Evolutionary conservation across 2,888 invertebrate species (phyloP).

Genomic region (Perithous albicinctus): DNA sequence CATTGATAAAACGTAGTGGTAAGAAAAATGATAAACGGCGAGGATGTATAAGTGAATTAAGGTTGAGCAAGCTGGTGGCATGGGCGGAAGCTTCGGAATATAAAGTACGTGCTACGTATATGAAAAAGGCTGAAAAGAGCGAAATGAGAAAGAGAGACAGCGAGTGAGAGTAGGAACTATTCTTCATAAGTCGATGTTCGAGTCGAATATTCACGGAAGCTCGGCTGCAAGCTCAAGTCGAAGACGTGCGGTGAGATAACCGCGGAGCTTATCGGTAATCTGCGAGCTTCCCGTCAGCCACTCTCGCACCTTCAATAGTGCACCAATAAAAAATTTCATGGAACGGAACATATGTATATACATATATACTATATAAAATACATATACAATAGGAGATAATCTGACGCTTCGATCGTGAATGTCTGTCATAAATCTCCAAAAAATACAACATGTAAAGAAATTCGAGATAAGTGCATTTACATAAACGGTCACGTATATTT

Average conservation of each 20-base stretch:
- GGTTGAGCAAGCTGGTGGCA: constrained; percentile 25
- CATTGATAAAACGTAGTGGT: neutral
- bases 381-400: too few relatives aligned
- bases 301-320: neutral
- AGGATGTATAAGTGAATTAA: constrained; percentile 44
- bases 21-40: neutral
- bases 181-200: constrained; percentile 52
- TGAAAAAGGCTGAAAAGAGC: constrained; percentile 29
- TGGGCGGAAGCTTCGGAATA: constrained; percentile 36
- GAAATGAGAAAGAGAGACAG: neutral
- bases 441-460: too few relatives aligned
- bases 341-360: constrained; percentile 9
- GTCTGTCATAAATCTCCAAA: too few relatives aligned
- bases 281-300: constrained; percentile 28
- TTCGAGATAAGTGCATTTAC: too few relatives aligned
- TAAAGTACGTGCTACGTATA: constrained; percentile 13
- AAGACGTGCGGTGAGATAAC: constrained; percentile 41
- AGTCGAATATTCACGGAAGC: constrained; percentile 30
- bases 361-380: neutral
- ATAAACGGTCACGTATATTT: too few relatives aligned
- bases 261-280: constrained; percentile 62
- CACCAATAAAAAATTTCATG: constrained; percentile 39
- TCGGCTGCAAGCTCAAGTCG: constrained; percentile 47
- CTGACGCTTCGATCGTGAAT: too few relatives aligned
- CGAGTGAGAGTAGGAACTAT: constrained; percentile 29